Conservation (phyloP, 2,113 vertebrate species). For the Myotis lucifugus region DNA sequence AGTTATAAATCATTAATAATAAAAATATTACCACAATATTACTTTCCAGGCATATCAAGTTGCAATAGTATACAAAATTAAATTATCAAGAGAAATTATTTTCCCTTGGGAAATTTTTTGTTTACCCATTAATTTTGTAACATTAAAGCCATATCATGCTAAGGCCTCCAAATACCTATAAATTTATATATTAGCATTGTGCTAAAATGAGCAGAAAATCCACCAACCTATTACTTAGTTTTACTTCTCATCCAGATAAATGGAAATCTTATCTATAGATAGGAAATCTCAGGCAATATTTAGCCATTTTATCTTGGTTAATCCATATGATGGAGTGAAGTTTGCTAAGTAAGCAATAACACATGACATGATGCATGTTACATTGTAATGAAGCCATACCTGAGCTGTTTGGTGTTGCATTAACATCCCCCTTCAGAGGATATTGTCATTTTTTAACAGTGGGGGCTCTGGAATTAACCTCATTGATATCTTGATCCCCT, state of each 20-base stretch:
- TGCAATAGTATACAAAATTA: neutral
- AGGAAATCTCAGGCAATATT: constrained; percentile 42
- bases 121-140: neutral
- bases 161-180: neutral
- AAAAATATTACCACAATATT: neutral
- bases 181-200: neutral
- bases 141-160: neutral
- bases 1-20: neutral
- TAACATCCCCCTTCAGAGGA: neutral
- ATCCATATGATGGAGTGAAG: neutral
- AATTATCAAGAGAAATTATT: neutral
- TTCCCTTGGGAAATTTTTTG: neutral
- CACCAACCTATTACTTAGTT: neutral
- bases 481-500: neutral
- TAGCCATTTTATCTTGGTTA: constrained; percentile 53
- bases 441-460: neutral
- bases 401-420: neutral
- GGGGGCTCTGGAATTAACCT: neutral
- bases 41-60: neutral
- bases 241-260: constrained; percentile 33
- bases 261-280: neutral
- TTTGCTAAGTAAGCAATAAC: constrained; percentile 63
- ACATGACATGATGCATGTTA: neutral
- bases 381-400: neutral
- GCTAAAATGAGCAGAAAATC: neutral